A percentile compares a stretch with the other conserved stretches of the same genome.
phyloP scores from a whole-genome alignment of 2,888 invertebrate species.

The Laspeyria flexula region DNA sequence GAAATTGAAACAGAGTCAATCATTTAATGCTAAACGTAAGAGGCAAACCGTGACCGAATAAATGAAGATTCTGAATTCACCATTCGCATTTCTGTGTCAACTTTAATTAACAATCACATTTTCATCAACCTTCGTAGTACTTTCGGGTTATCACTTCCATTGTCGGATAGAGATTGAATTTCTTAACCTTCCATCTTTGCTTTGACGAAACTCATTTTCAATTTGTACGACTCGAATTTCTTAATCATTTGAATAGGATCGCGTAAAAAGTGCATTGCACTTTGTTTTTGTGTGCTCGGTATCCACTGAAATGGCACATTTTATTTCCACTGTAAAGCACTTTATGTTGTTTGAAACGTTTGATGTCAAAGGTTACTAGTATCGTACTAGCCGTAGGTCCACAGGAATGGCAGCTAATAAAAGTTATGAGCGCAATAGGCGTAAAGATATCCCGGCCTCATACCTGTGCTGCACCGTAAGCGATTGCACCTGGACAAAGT shows the following conservation, averaged over 20 bases:
- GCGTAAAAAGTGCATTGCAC: conserved; percentile 43
- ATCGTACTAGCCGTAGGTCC: conserved; percentile 48
- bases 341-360: conserved; percentile 46
- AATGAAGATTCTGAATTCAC: conserved; percentile 83
- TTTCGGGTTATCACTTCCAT: conserved; percentile 73
- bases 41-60: conserved; percentile 82
- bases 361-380: conserved; percentile 57
- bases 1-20: conserved; percentile 85
- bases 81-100: conserved; percentile 83
- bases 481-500: conserved; percentile 9
- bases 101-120: conserved; percentile 84
- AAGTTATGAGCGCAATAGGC: conserved; percentile 59
- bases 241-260: conserved; percentile 53
- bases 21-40: conserved; percentile 84
- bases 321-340: conserved; percentile 38
- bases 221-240: conserved; percentile 63
- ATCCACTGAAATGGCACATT: conserved; percentile 33
- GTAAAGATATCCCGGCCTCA: conserved; percentile 55
- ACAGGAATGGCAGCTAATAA: conserved; percentile 57
- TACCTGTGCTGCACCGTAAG: conserved; percentile 14
- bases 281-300: conserved; percentile 50
- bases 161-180: conserved; percentile 75
- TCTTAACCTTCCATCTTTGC: conserved; percentile 69
- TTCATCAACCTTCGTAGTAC: conserved; percentile 76
- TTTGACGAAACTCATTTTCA: conserved; percentile 65